Evolutionary conservation across 2,113 vertebrate species (phyloP).

Genomic region (Hyperoodon ampullatus): DNA sequence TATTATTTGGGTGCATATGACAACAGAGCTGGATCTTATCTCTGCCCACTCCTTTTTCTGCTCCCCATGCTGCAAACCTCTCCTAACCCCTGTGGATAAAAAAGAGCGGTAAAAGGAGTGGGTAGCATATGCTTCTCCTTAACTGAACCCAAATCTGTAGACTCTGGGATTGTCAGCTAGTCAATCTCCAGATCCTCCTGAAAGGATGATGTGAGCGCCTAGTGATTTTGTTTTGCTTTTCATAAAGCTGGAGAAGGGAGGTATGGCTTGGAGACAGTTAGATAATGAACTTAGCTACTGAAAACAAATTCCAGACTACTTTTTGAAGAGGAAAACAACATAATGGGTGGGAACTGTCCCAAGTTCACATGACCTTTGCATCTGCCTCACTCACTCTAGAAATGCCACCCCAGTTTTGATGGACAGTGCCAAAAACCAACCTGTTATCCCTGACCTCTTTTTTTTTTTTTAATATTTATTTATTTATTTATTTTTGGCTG

Average conservation of each 20-base stretch:
- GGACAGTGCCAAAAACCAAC: neutral
- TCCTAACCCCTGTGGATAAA: neutral
- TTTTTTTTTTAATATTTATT: too few species aligned
- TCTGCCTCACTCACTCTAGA: neutral
- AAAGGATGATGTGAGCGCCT: neutral
- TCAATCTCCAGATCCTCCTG: conserved; percentile 17
- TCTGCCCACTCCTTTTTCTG: neutral
- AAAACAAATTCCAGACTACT: conserved; percentile 41
- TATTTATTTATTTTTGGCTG: too few species aligned
- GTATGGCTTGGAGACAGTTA: conserved; percentile 43
- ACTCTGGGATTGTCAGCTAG: conserved; percentile 20
- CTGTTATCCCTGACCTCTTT: neutral
- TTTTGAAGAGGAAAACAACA: neutral
- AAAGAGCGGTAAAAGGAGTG: too few species aligned
- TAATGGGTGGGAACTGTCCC: neutral
- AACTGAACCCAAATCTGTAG: neutral
- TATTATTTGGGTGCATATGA: neutral
- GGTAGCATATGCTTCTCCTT: neutral
- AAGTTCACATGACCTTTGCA: neutral
- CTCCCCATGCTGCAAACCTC: neutral
- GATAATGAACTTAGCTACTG: conserved; percentile 38
- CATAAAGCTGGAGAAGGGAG: conserved; percentile 25
- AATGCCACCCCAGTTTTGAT: neutral
- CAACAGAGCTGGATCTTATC: neutral
- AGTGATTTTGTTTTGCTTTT: conserved; percentile 56